A percentile compares a stretch with the other conserved stretches of the same genome.
Evolutionary conservation across 2,113 vertebrate genomes (phyloP).

Genomic region (Urocynchramus pylzowi): DNA sequence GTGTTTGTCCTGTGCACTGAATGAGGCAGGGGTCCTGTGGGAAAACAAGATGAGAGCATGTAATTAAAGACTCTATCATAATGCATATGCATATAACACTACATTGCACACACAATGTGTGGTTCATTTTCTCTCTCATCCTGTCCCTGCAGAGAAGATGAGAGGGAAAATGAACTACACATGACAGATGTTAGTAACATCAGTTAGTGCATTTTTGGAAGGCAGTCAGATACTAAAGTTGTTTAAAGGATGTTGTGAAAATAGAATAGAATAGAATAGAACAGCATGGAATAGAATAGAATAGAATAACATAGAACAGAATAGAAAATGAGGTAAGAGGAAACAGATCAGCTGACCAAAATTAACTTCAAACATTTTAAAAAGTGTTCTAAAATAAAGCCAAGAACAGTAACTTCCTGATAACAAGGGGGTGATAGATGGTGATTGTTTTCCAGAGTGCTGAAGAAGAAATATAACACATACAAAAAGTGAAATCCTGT

Average conservation of each 20-base stretch:
- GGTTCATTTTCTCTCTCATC: conserved; percentile 57
- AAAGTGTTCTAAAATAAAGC: not conserved
- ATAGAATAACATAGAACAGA: not conserved
- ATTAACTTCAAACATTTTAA: not conserved
- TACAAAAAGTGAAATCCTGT: not conserved
- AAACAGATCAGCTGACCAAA: not conserved
- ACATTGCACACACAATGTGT: conserved; percentile 46
- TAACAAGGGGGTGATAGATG: not conserved
- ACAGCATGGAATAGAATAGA: not conserved
- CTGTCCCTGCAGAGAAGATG: conserved; percentile 57
- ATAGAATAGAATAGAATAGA: not conserved
- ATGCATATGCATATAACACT: conserved; percentile 59
- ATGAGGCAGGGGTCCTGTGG: conserved; percentile 35
- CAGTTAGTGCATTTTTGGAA: conserved; percentile 33
- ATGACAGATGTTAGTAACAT: conserved; percentile 57
- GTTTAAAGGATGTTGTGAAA: not conserved
- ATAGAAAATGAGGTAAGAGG: not conserved
- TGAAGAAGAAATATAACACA: not conserved
- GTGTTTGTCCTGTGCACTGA: conserved; percentile 23
- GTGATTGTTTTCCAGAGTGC: not conserved
- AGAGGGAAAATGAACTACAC: conserved; percentile 40
- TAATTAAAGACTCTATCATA: conserved; percentile 63
- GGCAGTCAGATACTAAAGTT: not conserved
- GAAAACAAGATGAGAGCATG: conserved; percentile 56
- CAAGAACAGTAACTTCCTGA: not conserved